Evolutionary conservation across 2,113 vertebrate genomes (phyloP).

Genomic region (Psilopogon haemacephalus): DNA sequence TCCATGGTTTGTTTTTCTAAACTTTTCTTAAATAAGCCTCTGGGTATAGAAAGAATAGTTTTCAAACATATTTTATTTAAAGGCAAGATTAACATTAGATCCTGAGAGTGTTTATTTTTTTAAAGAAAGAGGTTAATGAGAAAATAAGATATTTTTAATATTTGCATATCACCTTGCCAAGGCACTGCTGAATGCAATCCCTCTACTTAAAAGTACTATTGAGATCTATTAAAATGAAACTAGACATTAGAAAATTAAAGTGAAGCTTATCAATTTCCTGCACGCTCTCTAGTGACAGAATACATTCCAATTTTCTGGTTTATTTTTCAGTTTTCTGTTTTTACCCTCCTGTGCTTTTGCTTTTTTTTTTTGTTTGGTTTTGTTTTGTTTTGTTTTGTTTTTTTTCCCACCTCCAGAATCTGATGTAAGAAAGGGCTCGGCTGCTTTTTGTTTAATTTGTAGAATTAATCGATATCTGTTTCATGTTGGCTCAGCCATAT

Average conservation of each 20-base stretch:
- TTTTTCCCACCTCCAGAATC: not conserved
- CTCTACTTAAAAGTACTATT: not conserved
- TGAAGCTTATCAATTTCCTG: slow-evolving; percentile 12
- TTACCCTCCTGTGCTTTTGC: not conserved
- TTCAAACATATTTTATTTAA: not conserved
- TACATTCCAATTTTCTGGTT: not conserved
- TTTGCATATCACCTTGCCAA: slow-evolving; percentile 16
- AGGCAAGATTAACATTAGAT: not conserved
- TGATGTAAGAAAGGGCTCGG: not conserved
- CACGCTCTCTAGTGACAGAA: not conserved
- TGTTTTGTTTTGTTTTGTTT: no score
- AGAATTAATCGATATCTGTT: slow-evolving; percentile 1
- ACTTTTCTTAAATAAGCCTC: not conserved
- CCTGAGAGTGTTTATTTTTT: not conserved
- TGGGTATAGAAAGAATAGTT: not conserved
- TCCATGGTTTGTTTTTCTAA: not conserved
- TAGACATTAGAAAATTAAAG: slow-evolving; percentile 39
- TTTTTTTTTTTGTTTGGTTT: no score
- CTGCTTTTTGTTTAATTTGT: not conserved
- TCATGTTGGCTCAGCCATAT: not conserved
- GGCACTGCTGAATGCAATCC: not conserved
- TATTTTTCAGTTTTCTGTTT: not conserved
- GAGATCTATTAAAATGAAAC: slow-evolving; percentile 50
- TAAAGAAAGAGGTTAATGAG: not conserved
- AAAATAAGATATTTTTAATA: slow-evolving; percentile 25